phyloP scores from a whole-genome alignment of 1,140 invertebrate genomes.

The Propsilocerus akamusi region DNA sequence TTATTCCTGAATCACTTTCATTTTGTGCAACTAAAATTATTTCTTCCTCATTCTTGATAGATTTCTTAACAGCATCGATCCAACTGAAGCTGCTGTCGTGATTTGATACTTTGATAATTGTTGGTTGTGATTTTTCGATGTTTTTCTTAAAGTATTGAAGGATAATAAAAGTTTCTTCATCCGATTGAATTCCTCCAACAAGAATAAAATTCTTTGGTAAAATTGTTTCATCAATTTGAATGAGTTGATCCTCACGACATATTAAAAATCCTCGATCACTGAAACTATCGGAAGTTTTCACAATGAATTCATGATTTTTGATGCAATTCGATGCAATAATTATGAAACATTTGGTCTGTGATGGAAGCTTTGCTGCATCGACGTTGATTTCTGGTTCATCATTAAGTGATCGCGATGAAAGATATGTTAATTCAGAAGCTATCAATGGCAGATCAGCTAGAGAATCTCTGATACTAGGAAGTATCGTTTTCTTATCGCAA shows the following conservation, averaged over 20 bases:
- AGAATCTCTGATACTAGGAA: no score
- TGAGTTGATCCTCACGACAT: conserved; percentile 19
- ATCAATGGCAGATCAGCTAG: neutral
- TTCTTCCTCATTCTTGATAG: conserved; percentile 28
- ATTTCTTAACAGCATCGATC: conserved; percentile 29
- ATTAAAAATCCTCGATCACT: conserved; percentile 29
- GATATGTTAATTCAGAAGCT: neutral
- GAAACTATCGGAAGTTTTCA: conserved; percentile 15
- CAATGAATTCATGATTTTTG: conserved; percentile 13
- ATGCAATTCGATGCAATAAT: conserved; percentile 29
- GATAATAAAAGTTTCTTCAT: conserved; percentile 14
- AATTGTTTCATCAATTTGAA: conserved; percentile 10
- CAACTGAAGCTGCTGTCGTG: conserved; percentile 23
- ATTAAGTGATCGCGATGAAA: neutral
- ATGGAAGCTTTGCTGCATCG: conserved; percentile 36
- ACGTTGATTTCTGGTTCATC: conserved; percentile 22
- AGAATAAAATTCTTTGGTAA: conserved; percentile 12
- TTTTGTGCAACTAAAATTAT: conserved; percentile 35
- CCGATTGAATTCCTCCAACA: conserved; percentile 15
- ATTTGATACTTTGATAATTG: conserved; percentile 16
- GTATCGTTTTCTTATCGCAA: no score
- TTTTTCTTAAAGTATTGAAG: conserved; percentile 17
- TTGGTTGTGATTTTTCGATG: conserved; percentile 11
- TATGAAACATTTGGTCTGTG: conserved; percentile 34
- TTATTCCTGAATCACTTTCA: conserved; percentile 32